Evolutionary conservation across 2,797 vertebrate species (phyloP), one percentile per base, ranked within the genome.

Genomic region (Falco novaeseelandiae): DNA sequence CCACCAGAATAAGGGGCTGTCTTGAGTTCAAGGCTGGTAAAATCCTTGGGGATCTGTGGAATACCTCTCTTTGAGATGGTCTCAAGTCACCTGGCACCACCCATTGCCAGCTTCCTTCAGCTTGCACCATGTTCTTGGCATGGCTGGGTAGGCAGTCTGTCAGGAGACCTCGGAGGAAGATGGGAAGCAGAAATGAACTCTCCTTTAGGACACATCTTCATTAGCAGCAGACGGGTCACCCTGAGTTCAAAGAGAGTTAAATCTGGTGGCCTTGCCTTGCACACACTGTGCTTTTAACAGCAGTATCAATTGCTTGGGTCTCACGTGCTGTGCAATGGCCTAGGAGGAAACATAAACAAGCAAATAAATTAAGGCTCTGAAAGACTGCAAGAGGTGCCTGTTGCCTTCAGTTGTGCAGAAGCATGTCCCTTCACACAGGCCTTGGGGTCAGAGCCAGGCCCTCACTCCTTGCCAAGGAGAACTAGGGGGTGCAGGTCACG

Each of bases 361-460:
- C 40, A 94, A 86, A 95, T 83, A 87, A 96, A 91, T 65, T 7
- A 71, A 62, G 72, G 65, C 52, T 94, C 93, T 94, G 84, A 66
- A 87, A 90, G 89, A 34, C 59, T 89, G 58, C 55, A 74, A 88
- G 81, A 84, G 66, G 42, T 42, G 70, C 32, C 52, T 87, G 48
- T 85, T 93, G 92, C 84, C 80, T 79, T 87, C 81, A 73, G 12
- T 61, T 95, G 94, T 93, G 77, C 63, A 92, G 82, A 94, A 83
- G 74, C 38, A 42, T 59, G 66, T 80, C 88, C 66, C 59, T 77
- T 42, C n/a, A 40, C 70, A 70, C 54, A 62, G 59, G 26, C 49
- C 32, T n/a, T 55, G 15, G 48, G 51, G 73, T 93, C 80, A 73
- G 76, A 80, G 71, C 74, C n/a, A 52, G 70, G 52, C 55, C 78